These are phyloP conservation scores for Myxocyprinus asiaticus DNA, from an alignment of 2,113 vertebrate species.

Conservation along the genomic window DNA sequence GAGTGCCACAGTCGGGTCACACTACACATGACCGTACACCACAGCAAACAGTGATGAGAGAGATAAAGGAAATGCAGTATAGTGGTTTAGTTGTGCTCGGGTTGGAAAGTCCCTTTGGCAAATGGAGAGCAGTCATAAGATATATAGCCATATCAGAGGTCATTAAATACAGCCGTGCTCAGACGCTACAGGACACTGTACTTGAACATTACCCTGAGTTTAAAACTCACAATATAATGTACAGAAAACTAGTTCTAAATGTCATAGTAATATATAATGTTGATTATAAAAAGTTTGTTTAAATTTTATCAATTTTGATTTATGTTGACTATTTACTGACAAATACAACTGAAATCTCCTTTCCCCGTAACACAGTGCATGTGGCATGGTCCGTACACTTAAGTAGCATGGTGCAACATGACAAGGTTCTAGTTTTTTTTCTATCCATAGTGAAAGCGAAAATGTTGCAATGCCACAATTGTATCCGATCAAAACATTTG, in stretches of 20 bases:
- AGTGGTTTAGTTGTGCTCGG: background rate
- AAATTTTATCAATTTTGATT: too few relatives aligned
- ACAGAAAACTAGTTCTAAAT: background rate
- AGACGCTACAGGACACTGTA: background rate
- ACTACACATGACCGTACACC: conserved; percentile 3
- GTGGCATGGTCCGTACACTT: too few relatives aligned
- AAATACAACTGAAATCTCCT: too few relatives aligned
- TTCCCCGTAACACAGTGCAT: too few relatives aligned
- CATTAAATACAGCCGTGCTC: background rate
- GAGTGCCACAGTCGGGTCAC: background rate
- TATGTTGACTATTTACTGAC: too few relatives aligned
- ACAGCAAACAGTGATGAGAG: conserved; percentile 2
- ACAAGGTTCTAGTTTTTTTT: too few relatives aligned
- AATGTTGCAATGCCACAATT: too few relatives aligned
- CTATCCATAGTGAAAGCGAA: too few relatives aligned
- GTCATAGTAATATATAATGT: too few relatives aligned
- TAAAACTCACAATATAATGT: background rate
- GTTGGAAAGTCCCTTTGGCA: conserved; percentile 23
- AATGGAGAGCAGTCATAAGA: background rate
- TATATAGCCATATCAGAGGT: background rate
- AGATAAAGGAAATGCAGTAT: background rate
- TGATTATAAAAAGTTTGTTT: too few relatives aligned
- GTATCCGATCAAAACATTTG: too few relatives aligned
- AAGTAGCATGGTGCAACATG: too few relatives aligned
- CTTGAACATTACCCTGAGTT: background rate